phyloP scores from a whole-genome alignment of 2,888 invertebrate genomes.

The Hedychridium roseum region DNA sequence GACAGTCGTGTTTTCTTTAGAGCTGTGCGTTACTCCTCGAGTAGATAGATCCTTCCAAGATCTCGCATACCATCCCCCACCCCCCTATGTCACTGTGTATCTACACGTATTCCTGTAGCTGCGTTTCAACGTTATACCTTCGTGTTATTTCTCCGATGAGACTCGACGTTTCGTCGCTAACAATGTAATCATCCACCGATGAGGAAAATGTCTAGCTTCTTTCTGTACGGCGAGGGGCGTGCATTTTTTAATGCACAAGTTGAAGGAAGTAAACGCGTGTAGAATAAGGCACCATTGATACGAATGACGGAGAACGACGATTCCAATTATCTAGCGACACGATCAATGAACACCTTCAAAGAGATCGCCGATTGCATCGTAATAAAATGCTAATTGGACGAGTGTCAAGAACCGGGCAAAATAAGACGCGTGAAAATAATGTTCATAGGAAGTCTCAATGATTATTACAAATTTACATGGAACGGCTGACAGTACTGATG shows the following conservation, averaged over 20 bases:
- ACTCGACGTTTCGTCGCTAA: too few relatives aligned
- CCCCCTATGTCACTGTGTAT: too few relatives aligned
- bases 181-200: too few relatives aligned
- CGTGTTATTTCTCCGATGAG: too few relatives aligned
- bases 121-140: too few relatives aligned
- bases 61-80: neutral
- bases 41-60: neutral
- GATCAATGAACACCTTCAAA: slow-evolving; percentile 25
- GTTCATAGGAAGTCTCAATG: too few relatives aligned
- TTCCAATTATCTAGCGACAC: slow-evolving; percentile 39
- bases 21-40: neutral
- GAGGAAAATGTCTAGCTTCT: too few relatives aligned
- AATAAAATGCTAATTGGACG: slow-evolving; percentile 37
- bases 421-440: neutral
- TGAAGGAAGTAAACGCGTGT: slow-evolving; percentile 17
- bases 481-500: too few relatives aligned
- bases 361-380: slow-evolving; percentile 29
- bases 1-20: slow-evolving; percentile 1
- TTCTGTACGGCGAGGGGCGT: too few relatives aligned
- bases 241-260: too few relatives aligned
- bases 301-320: slow-evolving; percentile 37
- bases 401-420: slow-evolving; percentile 1
- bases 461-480: too few relatives aligned
- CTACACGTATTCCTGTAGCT: too few relatives aligned
- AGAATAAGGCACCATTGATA: slow-evolving; percentile 17